Base-by-base conservation (phyloP, 2,113 vertebrate genomes). In the Caretta caretta region DNA sequence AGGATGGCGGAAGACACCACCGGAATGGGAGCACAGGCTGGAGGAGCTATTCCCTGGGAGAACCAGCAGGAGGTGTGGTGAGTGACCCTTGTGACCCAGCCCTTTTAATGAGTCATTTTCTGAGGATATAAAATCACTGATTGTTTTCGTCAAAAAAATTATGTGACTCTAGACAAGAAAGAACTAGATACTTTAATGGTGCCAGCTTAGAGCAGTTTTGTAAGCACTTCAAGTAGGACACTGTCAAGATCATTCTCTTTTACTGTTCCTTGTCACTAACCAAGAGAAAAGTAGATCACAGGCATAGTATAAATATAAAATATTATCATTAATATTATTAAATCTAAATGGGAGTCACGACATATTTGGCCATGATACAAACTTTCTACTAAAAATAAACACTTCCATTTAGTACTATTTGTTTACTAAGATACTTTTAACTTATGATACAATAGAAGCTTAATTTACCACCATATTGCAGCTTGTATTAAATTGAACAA, bases 251-350 rank as follows among this genome's bases (percentile, higher is more conserved):
- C 90, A 95, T 94, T 96, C 94, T 94, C 93, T 89, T 90, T 94
- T 94, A 96, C 95, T 85, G 92, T 95, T 97, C 96, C 92, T 94
- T 97, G 93, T 93, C 96, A 97, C 81, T 84, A 86, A 81, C 62
- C 62, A 14, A 0, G 2, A 75, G 56, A 93, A 57, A 65, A 95
- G 83, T 80, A 75, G 93, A 86, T 87, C 86, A 1, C 1, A 78
- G 86, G 80, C 87, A 82, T 0, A 0, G 87, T 87, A 82, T 94
- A 89, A 76, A 84, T 92, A 80, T 93, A 84, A 94, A 96, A 91
- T 84, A 82, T 27, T 89, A 87, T 53, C 72, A 81, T 57, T 93
- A 3, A 0, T 89, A 48, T 83, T 92, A 79, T 75, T 92, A 91
- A 57, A 29, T 65, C 78, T 89, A 57, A 91, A 91, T 62, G 92